Base-by-base conservation (phyloP, 2,888 invertebrate genomes). In the Cryptocheilus praepositus region DNA sequence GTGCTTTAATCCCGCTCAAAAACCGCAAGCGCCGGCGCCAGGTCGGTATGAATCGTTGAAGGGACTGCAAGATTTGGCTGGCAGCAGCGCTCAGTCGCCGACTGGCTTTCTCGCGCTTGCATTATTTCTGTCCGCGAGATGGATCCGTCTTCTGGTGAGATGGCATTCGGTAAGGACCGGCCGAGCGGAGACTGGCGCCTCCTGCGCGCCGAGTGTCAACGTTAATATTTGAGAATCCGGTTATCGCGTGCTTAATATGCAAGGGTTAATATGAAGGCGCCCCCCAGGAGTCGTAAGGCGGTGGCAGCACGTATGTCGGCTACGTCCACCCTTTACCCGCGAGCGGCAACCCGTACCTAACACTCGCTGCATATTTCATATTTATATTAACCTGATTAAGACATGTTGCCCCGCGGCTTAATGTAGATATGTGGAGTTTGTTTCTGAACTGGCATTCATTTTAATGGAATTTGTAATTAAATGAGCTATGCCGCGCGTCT, bases 361-460 rank as follows among this genome's bases (percentile, higher is more conserved):
- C 85, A 77, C 81, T 83, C 82, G 79, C 84, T 89, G 86, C 88
- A 89, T 88, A 88, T 88, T 89, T 89, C 88, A 89, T 86, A 88
- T 89, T 88, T 88, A 89, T 88, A 89, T 89, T 88, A 89, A 88
- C 87, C 88, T 89, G 85, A 89, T 88, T 88, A 88, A 87, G 86
- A 88, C 85, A 83, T 86, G 87, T 88, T 85, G 83, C 83, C 86
- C 74, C 81, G 77, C 80, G 77, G 82, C 85, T 87, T 89, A 88
- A 89, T 87, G 82, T 81, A 84, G 88, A 89, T 88, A 87, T 89
- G 88, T 88, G 86, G 87, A 85, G 82, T 88, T 89, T 88, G 88
- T 88, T 89, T 87, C 86, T 86, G 79, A 88, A 88, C 88, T 87
- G 85, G 83, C 85, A 88, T 88, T 86, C 86, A 87, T 88, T 88